Evolutionary conservation across 2,888 invertebrate genomes (phyloP), one percentile per base, ranked within the genome.

Genomic region (Barypeithes pellucidus): DNA sequence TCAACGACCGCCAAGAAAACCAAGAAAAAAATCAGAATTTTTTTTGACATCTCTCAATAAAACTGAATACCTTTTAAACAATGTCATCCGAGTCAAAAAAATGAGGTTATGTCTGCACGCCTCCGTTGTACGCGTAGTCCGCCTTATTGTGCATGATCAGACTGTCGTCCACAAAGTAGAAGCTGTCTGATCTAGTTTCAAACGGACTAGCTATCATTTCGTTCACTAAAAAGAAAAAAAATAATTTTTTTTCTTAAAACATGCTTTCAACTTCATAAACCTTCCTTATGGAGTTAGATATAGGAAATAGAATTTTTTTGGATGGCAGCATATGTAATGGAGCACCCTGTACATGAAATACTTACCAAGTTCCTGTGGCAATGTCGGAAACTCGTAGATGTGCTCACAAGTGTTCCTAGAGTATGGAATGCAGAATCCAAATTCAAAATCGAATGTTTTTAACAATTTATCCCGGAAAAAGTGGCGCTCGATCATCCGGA

Each of bases 71-170:
- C 54, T 33, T 57, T 57, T 57, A 69, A 52, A 52, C 54, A 41
- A 18, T 54, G 11, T 63, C 54, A 43, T 41, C 43, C 33, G 43
- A 62, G 33, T 62, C 29, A 8, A 54, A 62, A 54, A 68, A 68
- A 24, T 7, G 68, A 36, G 67, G 74, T 61, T 72, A 73, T 67
- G 73, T 71, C 24, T 71, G 71, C 79, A 85, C 79, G 78, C 95
- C 94, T 73, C 96, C 96, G 82, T 97, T 95, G 87, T 98, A 99
- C 61, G 98, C 96, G 87, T 99, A 99, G 86, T 98, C 99, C 43
- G 99, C 99, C 89, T 99, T 99, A 88, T 99, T 99, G 89, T 99
- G 99, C 98, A 99, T 99, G 77, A 99, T 95, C 72, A 99, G 91
- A 82, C 91, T 91, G 86, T 98, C 95, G 86, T 99, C 98, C 74